Evolutionary conservation across 2,888 invertebrate genomes (phyloP), one percentile per base, ranked within the genome.

Genomic region (Altica lythri): DNA sequence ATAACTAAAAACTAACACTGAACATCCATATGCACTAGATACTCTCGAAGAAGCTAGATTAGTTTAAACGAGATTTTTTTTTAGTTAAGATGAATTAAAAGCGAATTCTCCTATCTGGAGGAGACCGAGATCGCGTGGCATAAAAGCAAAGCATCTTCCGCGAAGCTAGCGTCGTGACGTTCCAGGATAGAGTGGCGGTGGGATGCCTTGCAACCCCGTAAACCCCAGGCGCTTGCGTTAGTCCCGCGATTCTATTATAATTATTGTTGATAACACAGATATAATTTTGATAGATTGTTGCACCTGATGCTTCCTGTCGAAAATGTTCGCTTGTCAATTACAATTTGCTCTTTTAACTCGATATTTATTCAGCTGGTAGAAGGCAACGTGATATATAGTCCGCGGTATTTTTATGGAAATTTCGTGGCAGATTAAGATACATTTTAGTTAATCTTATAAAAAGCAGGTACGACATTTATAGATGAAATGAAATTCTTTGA

Each of bases 221-320:
- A 64, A 55, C 61, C 63, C 42, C 63, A 49, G 63, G 72, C 73
- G 71, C 72, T 65, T 71, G 73, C 72, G 72, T 72, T 63, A 53
- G 51, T 63, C 65, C 64, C 67, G 65, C 70, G 70, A 72, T 71
- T 71, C 69, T 67, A 70, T 71, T 71, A 70, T 68, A 70, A 71
- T 71, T 69, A 69, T 68, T 69, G 68, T 68, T 70, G 69, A 70
- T 71, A 72, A 68, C 68, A 68, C 63, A 66, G 61, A 65, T 64
- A 62, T 62, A 56, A 61, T 61, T 61, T 61, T 64, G 64, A 64
- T 62, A 57, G 58, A 65, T 61, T 55, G 57, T 60, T 59, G 45
- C 55, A 54, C 55, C 55, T 57, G 59, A 53, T 55, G 55, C 51
- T 51, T 17, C 35, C 38, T 35, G 46, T 55, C 46, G 27, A 42